Conservation (phyloP, 2,888 invertebrate genomes). For the Drosophila acutilabella region DNA sequence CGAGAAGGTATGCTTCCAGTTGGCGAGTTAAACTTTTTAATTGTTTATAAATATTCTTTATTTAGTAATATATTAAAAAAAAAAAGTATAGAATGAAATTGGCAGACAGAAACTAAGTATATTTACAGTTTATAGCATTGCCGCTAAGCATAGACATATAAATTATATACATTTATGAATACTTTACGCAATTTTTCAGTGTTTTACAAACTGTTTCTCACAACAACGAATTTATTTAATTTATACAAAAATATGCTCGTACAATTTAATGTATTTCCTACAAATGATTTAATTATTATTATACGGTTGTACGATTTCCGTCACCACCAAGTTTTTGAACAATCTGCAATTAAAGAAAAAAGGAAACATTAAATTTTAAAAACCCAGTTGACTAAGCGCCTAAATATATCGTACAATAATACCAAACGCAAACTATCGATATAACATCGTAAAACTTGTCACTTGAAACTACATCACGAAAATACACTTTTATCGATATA, state of each 20-base stretch:
- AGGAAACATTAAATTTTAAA: background rate
- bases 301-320: conserved; percentile 93
- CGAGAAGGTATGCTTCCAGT: background rate
- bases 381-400: background rate
- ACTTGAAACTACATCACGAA: background rate
- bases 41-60: conserved; percentile 7
- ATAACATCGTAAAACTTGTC: background rate
- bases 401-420: no score
- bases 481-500: background rate
- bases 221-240: conserved; percentile 71
- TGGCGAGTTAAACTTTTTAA: background rate
- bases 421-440: background rate
- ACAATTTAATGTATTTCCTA: conserved; percentile 48
- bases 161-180: conserved; percentile 20
- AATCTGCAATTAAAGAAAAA: conserved; percentile 86
- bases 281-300: conserved; percentile 57
- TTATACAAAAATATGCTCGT: conserved; percentile 68
- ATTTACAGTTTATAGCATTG: conserved; percentile 22
- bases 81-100: background rate
- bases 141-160: conserved; percentile 1
- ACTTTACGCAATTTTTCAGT: conserved; percentile 7
- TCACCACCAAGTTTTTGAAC: conserved; percentile 93
- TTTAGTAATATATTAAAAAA: conserved; percentile 21
- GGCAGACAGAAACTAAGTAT: conserved; percentile 3
- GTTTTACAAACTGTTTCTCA: conserved; percentile 46